phyloP scores from a whole-genome alignment of 2,113 vertebrate species.

The Pomatostomus ruficeps region DNA sequence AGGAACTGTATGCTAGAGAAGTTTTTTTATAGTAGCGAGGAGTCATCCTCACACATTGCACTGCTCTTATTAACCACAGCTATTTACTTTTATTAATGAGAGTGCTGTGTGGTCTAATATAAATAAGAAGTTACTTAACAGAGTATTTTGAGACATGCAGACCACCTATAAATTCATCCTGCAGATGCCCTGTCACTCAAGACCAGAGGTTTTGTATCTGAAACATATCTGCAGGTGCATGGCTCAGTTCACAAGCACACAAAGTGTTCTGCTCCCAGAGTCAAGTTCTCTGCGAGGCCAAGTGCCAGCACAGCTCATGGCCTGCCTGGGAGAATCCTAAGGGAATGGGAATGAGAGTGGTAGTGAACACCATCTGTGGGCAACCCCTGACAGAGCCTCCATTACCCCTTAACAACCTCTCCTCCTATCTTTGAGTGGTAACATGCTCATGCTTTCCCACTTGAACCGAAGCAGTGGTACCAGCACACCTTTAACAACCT shows the following conservation, averaged over 20 bases:
- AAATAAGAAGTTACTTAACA: slow-evolving; percentile 14
- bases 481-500: background rate
- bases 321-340: background rate
- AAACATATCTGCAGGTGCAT: background rate
- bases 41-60: background rate
- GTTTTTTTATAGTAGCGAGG: background rate
- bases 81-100: background rate
- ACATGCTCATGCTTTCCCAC: background rate
- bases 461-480: background rate
- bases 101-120: background rate
- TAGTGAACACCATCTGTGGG: background rate
- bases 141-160: background rate
- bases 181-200: background rate
- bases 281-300: background rate
- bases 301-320: background rate
- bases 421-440: background rate
- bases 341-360: background rate
- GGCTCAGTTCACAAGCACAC: background rate
- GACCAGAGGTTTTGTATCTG: background rate
- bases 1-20: background rate
- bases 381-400: background rate
- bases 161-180: background rate
- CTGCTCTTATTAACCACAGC: background rate
- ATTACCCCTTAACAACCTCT: background rate
- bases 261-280: background rate